Evolutionary conservation across 2,888 invertebrate species (phyloP).

Genomic region (Lycophotia porphyrea): DNA sequence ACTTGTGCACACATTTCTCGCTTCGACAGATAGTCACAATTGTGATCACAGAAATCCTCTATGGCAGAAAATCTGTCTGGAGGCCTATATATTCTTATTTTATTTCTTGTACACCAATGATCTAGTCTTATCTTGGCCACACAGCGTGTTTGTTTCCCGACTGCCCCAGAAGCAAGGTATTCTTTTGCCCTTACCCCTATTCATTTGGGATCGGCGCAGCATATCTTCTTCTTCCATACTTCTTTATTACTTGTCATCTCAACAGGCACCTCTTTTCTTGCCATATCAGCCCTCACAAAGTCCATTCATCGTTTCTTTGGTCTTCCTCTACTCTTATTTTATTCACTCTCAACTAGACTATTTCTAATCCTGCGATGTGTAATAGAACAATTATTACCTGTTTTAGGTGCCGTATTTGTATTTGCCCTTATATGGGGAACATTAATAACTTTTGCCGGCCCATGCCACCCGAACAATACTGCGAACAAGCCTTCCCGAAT

Average conservation of each 20-base stretch:
- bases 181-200: too few species aligned
- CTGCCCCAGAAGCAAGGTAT: neutral
- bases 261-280: too few species aligned
- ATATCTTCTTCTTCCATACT: too few species aligned
- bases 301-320: too few species aligned
- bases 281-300: too few species aligned
- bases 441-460: slow-evolving; percentile 80
- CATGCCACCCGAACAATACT: slow-evolving; percentile 70
- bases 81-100: neutral
- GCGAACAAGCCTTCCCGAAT: slow-evolving; percentile 79
- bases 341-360: neutral
- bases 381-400: slow-evolving; percentile 1
- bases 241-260: too few species aligned
- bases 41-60: neutral
- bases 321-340: too few species aligned
- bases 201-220: too few species aligned
- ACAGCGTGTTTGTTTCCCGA: too few species aligned
- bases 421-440: slow-evolving; percentile 81
- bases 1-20: neutral
- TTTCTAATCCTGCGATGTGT: neutral
- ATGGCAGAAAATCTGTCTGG: neutral
- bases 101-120: neutral
- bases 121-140: neutral
- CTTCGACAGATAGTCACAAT: neutral
- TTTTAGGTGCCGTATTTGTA: slow-evolving; percentile 80